Base-by-base conservation (phyloP, 2,888 invertebrate genomes). In the Yponomeuta sedellus region DNA sequence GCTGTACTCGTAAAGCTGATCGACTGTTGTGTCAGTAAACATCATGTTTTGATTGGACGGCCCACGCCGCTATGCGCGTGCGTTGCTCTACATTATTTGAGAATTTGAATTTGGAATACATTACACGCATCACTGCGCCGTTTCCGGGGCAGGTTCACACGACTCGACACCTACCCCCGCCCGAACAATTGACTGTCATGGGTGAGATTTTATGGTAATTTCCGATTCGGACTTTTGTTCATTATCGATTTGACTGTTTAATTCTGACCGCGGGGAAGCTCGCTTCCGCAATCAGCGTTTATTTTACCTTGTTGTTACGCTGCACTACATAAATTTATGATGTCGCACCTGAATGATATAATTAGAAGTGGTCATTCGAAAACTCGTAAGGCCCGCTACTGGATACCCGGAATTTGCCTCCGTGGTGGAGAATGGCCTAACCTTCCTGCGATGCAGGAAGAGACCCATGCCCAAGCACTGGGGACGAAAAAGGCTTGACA, bases 181-280 rank as follows among this genome's bases (percentile, higher is more conserved):
- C 68, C 68, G 68, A 74, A 79, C 78, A 81, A 81, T 80, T 74
- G 76, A 76, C 75, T 68, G 77, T 77, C 88, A 82, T 89, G 89
- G 83, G 89, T 88, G 79, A 82, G 82, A 84, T 85, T 88, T 88
- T 82, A 88, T 89, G 86, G 80, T 87, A 88, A 88, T 88, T 77
- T 77, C 75, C 73, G 72, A 77, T 78, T 78, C 77, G 77, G 73
- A 76, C 77, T 80, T 74, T 76, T 66, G 65, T 68, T 67, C 19
- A 66, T 56, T 67, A 66, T 66, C 66, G 57, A 65, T 57, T 61
- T 67, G 66, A 68, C 68, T 62, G 66, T 61, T 28, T 64, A 63
- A 67, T 68, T 66, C 57, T 64, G 64, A 52, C 28, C 52, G 20
- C 66, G 67, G 63, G 67, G 66, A 61, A 57, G 64, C 39, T 52